phyloP scores from a whole-genome alignment of 2,888 invertebrate genomes.

The Lithophane semibrunnea region DNA sequence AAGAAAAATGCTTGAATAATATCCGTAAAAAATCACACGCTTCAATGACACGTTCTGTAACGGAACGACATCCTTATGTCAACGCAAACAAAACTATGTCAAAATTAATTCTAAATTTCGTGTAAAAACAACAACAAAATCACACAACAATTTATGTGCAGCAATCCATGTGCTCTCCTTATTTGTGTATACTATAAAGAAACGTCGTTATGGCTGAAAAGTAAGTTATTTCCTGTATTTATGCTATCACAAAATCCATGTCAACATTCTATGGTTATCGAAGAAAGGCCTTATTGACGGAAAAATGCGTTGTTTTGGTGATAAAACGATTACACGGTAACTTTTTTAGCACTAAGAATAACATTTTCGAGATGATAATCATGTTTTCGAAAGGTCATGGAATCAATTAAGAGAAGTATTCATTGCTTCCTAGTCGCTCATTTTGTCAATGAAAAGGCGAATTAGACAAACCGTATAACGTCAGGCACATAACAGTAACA shows the following conservation, averaged over 20 bases:
- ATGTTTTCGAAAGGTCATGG: constrained; percentile 43
- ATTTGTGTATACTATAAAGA: constrained; percentile 73
- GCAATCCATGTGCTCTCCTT: constrained; percentile 82
- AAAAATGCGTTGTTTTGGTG: constrained; percentile 63
- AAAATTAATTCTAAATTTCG: constrained; percentile 87
- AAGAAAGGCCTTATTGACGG: constrained; percentile 71
- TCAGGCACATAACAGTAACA: constrained; percentile 60
- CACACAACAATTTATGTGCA: constrained; percentile 78
- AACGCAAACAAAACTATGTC: constrained; percentile 90
- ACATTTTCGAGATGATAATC: constrained; percentile 2
- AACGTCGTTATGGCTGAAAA: constrained; percentile 85
- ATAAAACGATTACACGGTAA: constrained; percentile 36
- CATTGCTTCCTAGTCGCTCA: constrained; percentile 54
- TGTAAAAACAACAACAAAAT: constrained; percentile 85
- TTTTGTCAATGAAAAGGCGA: constrained; percentile 45
- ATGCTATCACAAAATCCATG: constrained; percentile 66
- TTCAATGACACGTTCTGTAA: constrained; percentile 43
- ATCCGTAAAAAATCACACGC: constrained; percentile 25
- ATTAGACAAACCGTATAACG: constrained; percentile 57
- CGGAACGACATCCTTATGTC: constrained; percentile 80
- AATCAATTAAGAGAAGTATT: constrained; percentile 39
- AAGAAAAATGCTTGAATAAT: not conserved
- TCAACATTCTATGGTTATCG: constrained; percentile 77
- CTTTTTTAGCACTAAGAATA: constrained; percentile 18
- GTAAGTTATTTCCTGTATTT: constrained; percentile 77